A percentile compares a stretch with the other conserved stretches of the same genome.
These are phyloP conservation scores for Arctopsyche grandis DNA, from an alignment of 1,140 invertebrate species.

Conservation along the genomic window DNA sequence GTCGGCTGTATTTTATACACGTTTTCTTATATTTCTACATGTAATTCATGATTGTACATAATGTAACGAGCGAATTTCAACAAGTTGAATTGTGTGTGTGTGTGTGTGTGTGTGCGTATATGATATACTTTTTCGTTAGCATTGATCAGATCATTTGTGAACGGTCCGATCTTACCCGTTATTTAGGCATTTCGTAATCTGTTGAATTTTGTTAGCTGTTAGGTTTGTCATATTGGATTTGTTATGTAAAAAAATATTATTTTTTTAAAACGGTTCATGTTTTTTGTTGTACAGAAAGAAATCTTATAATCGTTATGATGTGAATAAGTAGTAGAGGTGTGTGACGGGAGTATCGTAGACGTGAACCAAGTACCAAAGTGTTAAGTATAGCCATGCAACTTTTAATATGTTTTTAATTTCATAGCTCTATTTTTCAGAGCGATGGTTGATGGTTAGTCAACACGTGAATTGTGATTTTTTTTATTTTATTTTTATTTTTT, in stretches of 20 bases:
- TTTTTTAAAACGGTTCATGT: neutral
- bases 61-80: no score
- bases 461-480: slow-evolving; percentile 10
- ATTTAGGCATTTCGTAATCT: neutral
- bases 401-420: neutral
- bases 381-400: slow-evolving; percentile 6
- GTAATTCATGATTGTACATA: no score
- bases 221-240: neutral
- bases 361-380: slow-evolving; percentile 32
- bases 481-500: neutral
- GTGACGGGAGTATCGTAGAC: neutral
- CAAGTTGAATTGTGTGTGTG: no score
- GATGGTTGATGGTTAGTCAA: neutral
- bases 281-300: slow-evolving; percentile 10
- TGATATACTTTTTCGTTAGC: no score
- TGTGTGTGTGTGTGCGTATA: no score
- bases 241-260: slow-evolving; percentile 2
- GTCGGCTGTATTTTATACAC: no score
- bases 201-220: neutral
- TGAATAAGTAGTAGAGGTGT: neutral
- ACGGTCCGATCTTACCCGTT: no score
- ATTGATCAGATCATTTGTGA: no score
- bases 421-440: slow-evolving; percentile 4
- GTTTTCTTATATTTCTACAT: no score
- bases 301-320: neutral